Evolutionary conservation across 1,140 invertebrate species (phyloP).

Genomic region (Asbolus verrucosus): DNA sequence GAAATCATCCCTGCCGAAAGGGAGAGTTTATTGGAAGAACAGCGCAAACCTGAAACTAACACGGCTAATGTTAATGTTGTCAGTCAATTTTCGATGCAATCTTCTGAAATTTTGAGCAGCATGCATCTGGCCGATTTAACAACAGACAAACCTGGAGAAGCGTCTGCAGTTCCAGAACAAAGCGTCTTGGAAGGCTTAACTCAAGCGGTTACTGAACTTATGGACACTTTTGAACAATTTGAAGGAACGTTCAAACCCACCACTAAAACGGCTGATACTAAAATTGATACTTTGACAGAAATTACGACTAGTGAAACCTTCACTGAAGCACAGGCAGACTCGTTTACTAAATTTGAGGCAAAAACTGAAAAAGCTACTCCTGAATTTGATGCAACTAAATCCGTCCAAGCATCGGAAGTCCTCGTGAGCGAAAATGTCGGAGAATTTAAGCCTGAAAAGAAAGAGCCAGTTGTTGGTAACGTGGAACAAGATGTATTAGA

Average conservation of each 20-base stretch:
- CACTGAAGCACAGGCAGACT: slow-evolving; percentile 64
- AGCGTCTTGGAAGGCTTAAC: slow-evolving; percentile 53
- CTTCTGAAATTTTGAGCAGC: slow-evolving; percentile 63
- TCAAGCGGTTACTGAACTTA: slow-evolving; percentile 51
- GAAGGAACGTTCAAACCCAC: slow-evolving; percentile 55
- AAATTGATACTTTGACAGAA: slow-evolving; percentile 65
- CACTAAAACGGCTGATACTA: slow-evolving; percentile 63
- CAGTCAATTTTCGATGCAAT: slow-evolving; percentile 62
- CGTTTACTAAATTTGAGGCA: slow-evolving; percentile 56
- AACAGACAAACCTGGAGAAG: slow-evolving; percentile 50
- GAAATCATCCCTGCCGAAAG: slow-evolving; percentile 62
- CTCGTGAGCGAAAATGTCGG: slow-evolving; percentile 52
- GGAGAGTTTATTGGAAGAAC: slow-evolving; percentile 60
- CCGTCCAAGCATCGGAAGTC: slow-evolving; percentile 56
- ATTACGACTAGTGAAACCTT: slow-evolving; percentile 66
- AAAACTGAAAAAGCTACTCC: slow-evolving; percentile 62
- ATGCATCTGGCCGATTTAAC: slow-evolving; percentile 49
- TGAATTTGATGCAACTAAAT: slow-evolving; percentile 56
- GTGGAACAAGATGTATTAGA: slow-evolving; percentile 67
- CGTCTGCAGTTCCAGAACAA: slow-evolving; percentile 52
- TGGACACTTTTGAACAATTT: slow-evolving; percentile 61
- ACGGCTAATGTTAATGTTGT: slow-evolving; percentile 59
- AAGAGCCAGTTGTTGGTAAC: slow-evolving; percentile 62
- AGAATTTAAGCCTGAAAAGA: slow-evolving; percentile 47
- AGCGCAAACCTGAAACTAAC: slow-evolving; percentile 57